Conservation (phyloP, 2,888 invertebrate species). For the Embidobia sp. region DNA sequence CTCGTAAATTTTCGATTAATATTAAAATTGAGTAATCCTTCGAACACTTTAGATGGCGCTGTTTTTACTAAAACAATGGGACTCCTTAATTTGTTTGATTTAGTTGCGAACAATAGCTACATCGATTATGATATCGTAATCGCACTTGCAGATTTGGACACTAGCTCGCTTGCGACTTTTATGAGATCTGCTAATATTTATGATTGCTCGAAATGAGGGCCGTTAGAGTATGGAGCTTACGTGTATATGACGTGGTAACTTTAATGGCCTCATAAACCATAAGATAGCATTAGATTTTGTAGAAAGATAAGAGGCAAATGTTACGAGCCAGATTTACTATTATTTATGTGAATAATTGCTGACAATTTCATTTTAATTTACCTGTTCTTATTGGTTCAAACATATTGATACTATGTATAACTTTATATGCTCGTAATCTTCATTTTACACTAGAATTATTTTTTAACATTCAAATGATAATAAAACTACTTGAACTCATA, state of each 20-base stretch:
- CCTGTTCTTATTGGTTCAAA: slow-evolving; percentile 1
- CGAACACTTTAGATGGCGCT: too few species aligned
- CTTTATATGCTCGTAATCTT: too few species aligned
- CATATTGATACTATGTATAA: slow-evolving; percentile 5
- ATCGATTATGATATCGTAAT: slow-evolving; percentile 16
- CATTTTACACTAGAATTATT: too few species aligned
- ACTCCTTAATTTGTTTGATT: background rate
- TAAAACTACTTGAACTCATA: too few species aligned
- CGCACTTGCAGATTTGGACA: slow-evolving; percentile 15
- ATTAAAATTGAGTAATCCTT: too few species aligned
- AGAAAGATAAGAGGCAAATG: slow-evolving; percentile 39
- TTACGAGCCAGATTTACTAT: slow-evolving; percentile 44
- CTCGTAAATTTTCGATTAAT: too few species aligned
- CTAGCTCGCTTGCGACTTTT: slow-evolving; percentile 23
- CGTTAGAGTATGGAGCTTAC: slow-evolving; percentile 34
- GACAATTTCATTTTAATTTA: slow-evolving; percentile 49
- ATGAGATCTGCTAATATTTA: slow-evolving; percentile 51
- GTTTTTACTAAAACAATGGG: background rate
- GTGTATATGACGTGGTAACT: slow-evolving; percentile 67
- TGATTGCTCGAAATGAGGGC: slow-evolving; percentile 46
- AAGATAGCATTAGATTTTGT: slow-evolving; percentile 48
- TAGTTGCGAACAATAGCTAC: background rate
- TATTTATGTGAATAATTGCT: slow-evolving; percentile 49
- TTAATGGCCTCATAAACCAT: slow-evolving; percentile 70
- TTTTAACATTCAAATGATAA: too few species aligned